Evolutionary conservation across 2,113 vertebrate species (phyloP).

Genomic region (Pollachius pollachius): DNA sequence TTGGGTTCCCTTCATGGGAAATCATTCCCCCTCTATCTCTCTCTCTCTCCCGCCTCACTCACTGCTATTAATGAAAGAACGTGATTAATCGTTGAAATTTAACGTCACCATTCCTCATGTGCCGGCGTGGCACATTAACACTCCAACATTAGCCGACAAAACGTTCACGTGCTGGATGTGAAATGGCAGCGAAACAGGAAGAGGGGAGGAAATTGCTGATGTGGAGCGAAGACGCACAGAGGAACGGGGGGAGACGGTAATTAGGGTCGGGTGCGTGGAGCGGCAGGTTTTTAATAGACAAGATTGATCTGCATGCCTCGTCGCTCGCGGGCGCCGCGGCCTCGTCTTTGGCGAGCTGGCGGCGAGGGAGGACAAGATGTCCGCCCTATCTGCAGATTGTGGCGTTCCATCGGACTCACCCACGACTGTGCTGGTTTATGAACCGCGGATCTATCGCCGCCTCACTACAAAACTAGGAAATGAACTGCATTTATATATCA

Average conservation of each 20-base stretch:
- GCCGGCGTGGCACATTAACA: constrained; percentile 37
- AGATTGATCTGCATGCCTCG: constrained; percentile 17
- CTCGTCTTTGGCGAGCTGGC: constrained; percentile 26
- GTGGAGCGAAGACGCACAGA: constrained; percentile 26
- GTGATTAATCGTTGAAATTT: constrained; percentile 21
- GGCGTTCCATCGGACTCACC: background rate
- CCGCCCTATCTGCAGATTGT: background rate
- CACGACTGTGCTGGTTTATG: too few species aligned
- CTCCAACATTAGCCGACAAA: constrained; percentile 7
- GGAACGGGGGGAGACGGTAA: constrained; percentile 23
- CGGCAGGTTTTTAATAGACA: constrained; percentile 18
- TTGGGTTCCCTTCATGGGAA: too few species aligned
- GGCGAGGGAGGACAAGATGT: constrained; percentile 6
- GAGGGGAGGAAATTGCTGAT: constrained; percentile 26
- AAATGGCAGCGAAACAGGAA: constrained; percentile 25
- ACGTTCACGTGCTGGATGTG: constrained; percentile 32
- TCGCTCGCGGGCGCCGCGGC: constrained; percentile 1
- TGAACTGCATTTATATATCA: too few species aligned
- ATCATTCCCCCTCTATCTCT: too few species aligned
- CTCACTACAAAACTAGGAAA: too few species aligned
- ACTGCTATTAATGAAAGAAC: constrained; percentile 14
- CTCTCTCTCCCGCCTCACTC: too few species aligned
- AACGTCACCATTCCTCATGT: constrained; percentile 40
- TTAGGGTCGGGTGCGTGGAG: constrained; percentile 36
- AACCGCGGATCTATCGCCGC: too few species aligned